Percentiles rank a stretch among this genome's conserved stretches.
Evolutionary conservation across 2,797 vertebrate species (phyloP).

Genomic region (Pyrocephalus nanus): DNA sequence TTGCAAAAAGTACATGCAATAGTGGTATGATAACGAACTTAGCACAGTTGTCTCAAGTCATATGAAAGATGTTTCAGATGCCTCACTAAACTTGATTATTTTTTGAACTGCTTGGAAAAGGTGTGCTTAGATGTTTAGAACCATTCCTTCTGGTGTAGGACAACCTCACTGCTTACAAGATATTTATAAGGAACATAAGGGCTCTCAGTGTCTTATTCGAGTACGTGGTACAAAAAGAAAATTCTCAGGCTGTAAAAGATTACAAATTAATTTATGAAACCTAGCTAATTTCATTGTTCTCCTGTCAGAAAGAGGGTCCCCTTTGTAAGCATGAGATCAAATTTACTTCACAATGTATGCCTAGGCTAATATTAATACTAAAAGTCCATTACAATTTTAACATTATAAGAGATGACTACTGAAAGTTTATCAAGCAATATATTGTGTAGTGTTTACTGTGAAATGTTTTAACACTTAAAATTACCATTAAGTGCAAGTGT

Average conservation of each 20-base stretch:
- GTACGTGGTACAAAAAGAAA: background rate
- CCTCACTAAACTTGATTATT: background rate
- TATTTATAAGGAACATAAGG: background rate
- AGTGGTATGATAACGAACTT: background rate
- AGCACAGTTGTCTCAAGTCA: background rate
- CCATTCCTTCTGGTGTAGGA: background rate
- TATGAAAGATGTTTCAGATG: background rate
- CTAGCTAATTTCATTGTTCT: background rate
- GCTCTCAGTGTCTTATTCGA: background rate
- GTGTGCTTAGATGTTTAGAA: background rate
- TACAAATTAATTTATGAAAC: background rate
- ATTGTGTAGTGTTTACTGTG: background rate
- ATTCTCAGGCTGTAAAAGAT: background rate
- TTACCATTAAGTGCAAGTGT: background rate
- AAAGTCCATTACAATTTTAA: constrained; percentile 1
- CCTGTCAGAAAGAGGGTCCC: background rate
- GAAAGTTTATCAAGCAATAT: constrained; percentile 3
- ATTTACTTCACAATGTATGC: background rate
- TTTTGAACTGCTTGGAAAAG: constrained; percentile 1
- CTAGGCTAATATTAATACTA: background rate
- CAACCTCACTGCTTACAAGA: background rate
- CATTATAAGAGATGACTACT: background rate
- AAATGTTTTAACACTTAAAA: constrained; percentile 5
- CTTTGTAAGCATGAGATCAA: background rate
- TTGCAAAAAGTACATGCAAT: background rate